These are phyloP conservation scores for Euclidia mi DNA, from an alignment of 2,888 invertebrate species.

Conservation along the genomic window DNA sequence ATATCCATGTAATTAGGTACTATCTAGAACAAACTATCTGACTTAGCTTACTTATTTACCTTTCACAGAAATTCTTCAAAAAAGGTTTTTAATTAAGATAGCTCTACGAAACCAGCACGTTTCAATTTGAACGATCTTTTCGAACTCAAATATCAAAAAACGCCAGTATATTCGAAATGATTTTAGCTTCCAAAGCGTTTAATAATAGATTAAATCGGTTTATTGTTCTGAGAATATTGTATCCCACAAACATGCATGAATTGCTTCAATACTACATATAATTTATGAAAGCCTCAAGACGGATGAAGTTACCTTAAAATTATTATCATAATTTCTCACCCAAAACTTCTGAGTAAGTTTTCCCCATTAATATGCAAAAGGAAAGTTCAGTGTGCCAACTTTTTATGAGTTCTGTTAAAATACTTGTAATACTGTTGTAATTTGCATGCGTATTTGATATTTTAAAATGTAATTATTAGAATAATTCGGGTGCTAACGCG, in stretches of 20 bases:
- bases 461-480: conserved; percentile 48
- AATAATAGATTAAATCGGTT: conserved; percentile 60
- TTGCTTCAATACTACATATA: conserved; percentile 69
- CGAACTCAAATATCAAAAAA: too few species aligned
- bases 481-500: conserved; percentile 49
- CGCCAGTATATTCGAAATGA: conserved; percentile 27
- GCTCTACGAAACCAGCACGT: too few species aligned
- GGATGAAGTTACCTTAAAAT: conserved; percentile 86
- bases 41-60: too few species aligned
- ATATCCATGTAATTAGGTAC: too few species aligned
- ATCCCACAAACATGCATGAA: conserved; percentile 66
- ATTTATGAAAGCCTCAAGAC: conserved; percentile 81
- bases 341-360: conserved; percentile 86
- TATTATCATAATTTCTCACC: conserved; percentile 88
- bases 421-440: conserved; percentile 78
- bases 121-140: too few species aligned
- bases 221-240: conserved; percentile 58
- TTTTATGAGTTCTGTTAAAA: conserved; percentile 85
- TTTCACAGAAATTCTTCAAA: too few species aligned
- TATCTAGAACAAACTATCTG: too few species aligned
- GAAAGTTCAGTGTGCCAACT: conserved; percentile 81
- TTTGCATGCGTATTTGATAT: conserved; percentile 74
- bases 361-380: conserved; percentile 86
- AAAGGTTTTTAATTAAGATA: too few species aligned
- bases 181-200: conserved; percentile 30